These are phyloP conservation scores for Anarhynchus alexandrinus DNA, from an alignment of 2,113 vertebrate genomes.

Conservation along the genomic window DNA sequence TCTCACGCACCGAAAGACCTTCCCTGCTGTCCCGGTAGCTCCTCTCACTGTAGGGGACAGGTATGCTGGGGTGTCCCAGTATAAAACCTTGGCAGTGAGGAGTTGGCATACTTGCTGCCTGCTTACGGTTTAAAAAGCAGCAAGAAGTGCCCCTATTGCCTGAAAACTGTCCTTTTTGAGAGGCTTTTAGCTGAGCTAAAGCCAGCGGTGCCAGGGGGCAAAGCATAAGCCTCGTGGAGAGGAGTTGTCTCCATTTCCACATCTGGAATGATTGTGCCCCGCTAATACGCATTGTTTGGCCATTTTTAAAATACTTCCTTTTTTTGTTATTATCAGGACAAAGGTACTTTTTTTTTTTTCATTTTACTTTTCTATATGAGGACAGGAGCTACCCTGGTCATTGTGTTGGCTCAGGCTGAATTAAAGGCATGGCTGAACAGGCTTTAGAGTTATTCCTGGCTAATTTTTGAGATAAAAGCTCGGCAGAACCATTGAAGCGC, in stretches of 20 bases:
- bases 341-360: neutral
- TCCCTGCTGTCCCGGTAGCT: neutral
- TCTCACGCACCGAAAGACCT: neutral
- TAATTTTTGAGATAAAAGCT: neutral
- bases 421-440: neutral
- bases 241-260: neutral
- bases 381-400: neutral
- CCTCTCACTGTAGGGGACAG: neutral
- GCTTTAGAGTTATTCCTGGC: neutral
- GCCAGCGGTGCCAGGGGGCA: neutral
- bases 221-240: neutral
- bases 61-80: neutral
- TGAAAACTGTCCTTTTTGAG: neutral
- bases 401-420: neutral
- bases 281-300: neutral
- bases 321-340: neutral
- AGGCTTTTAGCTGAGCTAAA: neutral
- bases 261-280: neutral
- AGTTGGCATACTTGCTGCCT: neutral
- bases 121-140: neutral
- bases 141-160: neutral
- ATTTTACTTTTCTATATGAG: neutral
- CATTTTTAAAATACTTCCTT: neutral
- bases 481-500: neutral
- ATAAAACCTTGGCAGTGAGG: neutral